Evolutionary conservation across 2,797 vertebrate genomes (phyloP), one percentile per base, ranked within the genome.

Genomic region (Otolemur crassicaudatus): DNA sequence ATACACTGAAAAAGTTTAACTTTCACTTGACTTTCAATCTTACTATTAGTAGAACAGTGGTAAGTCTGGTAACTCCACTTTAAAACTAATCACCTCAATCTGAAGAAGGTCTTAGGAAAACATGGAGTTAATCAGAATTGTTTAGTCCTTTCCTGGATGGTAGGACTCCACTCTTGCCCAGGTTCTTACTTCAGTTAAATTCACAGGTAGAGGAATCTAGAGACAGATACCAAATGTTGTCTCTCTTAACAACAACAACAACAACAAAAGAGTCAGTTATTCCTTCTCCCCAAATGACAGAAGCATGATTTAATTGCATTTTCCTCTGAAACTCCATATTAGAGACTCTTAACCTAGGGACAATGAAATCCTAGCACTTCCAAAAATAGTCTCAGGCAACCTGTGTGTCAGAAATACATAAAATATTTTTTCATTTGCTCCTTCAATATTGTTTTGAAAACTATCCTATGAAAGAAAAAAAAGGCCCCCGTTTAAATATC

Each of bases 371-470:
- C 67, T 73, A 25, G 20, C 27, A 31, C 40, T n/a, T 76, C 63
- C 49, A 88, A 65, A 58, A 70, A 43, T 67, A 92, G 60, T 86
- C 75, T 84, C 40, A 88, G 53, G 86, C n/a, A 89, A 60, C 1
- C 80, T 40, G 31, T 61, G 60, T 76, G 29, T 67, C n/a, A 91
- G 65, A 94, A 96, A 93, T 27, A 70, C 23, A 77, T 4, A 56
- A 22, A 89, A 22, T 73, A 34, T 3, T 70, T 73, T 69, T 46
- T 29, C 56, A 82, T 88, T 95, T 67, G 17, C 23, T 77, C 73
- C 31, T 77, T 73, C 60, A 76, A 29, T 94, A 34, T 53, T 58
- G 19, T 65, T 89, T 73, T 86, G 87, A 90, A 93, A 94, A 85
- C 9, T 61, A 19, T 73, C 46, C 23, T 72, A 20, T 73, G 56